These are phyloP conservation scores for Pristionchus fissidentatus DNA, from an alignment of 2,888 invertebrate genomes.

Conservation along the genomic window DNA sequence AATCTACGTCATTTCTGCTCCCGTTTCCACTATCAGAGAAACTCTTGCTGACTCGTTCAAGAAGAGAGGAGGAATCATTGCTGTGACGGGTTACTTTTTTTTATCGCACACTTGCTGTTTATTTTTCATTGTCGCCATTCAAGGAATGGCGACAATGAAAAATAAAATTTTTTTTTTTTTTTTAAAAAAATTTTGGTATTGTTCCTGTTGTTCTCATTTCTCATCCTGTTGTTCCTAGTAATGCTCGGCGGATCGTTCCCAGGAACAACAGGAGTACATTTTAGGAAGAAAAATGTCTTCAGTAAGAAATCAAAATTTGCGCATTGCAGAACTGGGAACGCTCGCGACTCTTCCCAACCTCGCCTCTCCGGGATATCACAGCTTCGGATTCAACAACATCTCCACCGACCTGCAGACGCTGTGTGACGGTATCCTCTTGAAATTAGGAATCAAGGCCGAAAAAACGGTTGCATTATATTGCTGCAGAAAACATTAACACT, in stretches of 20 bases:
- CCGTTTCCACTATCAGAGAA: background rate
- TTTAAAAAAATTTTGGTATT: background rate
- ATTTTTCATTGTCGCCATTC: background rate
- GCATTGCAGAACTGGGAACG: no score
- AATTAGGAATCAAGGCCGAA: background rate
- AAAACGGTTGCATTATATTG: no score
- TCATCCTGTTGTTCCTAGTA: no score
- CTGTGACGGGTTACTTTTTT: background rate
- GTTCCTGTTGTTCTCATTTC: no score
- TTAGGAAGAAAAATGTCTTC: no score
- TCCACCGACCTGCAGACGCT: background rate
- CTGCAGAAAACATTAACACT: no score
- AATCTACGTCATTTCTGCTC: slow-evolving; percentile 3
- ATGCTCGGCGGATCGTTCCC: no score
- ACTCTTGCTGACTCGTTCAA: background rate
- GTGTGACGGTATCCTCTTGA: background rate
- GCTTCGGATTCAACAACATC: background rate
- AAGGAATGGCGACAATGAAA: no score
- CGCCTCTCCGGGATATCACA: slow-evolving; percentile 10
- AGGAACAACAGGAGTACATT: no score
- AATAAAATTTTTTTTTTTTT: background rate
- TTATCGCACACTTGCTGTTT: background rate
- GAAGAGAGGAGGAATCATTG: background rate
- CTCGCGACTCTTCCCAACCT: background rate
- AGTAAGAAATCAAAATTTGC: no score